Conservation (phyloP, 2,797 vertebrate species). For the Gymnocypris eckloni region DNA sequence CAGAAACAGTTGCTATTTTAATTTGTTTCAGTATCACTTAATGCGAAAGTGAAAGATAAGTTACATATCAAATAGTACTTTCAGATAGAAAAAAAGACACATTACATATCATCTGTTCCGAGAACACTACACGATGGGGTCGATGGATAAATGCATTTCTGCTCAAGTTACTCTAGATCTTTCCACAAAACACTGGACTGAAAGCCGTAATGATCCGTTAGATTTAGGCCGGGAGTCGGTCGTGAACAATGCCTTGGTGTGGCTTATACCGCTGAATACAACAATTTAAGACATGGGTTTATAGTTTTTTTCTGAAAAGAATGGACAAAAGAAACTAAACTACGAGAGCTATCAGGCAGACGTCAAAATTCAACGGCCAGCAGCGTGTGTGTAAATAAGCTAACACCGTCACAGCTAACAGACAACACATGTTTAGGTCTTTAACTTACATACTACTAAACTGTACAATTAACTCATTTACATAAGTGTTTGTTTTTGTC, state of each 20-base stretch:
- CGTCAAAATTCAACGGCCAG: not conserved
- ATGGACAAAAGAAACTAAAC: not conserved
- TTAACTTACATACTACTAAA: not conserved
- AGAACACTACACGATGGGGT: not conserved
- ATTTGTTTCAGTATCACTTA: slow-evolving; percentile 6
- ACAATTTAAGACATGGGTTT: not conserved
- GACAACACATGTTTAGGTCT: not conserved
- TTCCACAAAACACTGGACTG: slow-evolving; percentile 36
- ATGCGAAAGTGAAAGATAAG: slow-evolving; percentile 22
- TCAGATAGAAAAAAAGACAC: not conserved
- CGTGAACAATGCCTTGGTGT: not conserved
- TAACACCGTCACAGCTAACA: slow-evolving; percentile 47
- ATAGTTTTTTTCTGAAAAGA: not conserved
- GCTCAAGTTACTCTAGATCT: slow-evolving; percentile 38
- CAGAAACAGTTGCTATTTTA: not conserved
- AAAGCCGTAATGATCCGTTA: slow-evolving; percentile 4
- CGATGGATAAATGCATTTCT: not conserved
- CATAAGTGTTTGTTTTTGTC: not conserved
- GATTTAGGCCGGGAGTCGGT: not conserved
- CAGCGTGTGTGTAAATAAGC: slow-evolving; percentile 15
- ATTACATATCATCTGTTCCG: not conserved
- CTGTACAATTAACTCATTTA: not conserved
- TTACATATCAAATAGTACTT: not conserved
- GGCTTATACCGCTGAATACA: not conserved
- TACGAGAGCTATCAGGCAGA: not conserved